A percentile compares a stretch with the other conserved stretches of the same genome.
phyloP scores from a whole-genome alignment of 2,797 vertebrate genomes.

The Phoeniculus purpureus region DNA sequence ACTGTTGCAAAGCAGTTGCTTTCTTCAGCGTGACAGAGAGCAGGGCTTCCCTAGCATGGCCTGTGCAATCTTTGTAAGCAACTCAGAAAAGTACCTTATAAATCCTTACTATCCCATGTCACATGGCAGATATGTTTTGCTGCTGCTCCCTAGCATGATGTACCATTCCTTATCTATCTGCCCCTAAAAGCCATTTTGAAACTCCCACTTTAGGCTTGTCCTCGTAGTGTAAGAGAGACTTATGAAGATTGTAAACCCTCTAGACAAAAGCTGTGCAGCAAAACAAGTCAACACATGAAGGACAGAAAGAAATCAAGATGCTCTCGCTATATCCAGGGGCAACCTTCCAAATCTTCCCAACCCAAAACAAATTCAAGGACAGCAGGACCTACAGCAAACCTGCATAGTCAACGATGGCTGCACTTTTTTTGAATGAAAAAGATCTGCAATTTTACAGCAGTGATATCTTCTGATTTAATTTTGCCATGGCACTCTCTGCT shows the following conservation, averaged over 20 bases:
- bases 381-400: not conserved
- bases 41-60: not conserved
- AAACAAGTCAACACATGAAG: accelerated
- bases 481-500: not conserved
- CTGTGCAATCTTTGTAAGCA: not conserved
- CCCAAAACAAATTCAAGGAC: not conserved
- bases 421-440: not conserved
- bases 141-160: accelerated
- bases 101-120: not conserved
- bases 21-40: not conserved
- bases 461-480: not conserved
- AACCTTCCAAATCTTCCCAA: accelerated
- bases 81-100: not conserved
- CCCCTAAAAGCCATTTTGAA: not conserved
- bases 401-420: accelerated
- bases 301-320: not conserved
- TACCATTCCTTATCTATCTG: not conserved
- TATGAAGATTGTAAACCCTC: not conserved
- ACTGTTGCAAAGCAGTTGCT: not conserved
- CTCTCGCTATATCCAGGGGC: not conserved
- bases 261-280: not conserved
- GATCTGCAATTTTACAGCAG: not conserved
- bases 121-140: not conserved
- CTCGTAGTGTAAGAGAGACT: accelerated
- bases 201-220: not conserved